A percentile compares a stretch with the other conserved stretches of the same genome.
phyloP scores from a whole-genome alignment of 2,888 invertebrate species.

The Phasia obesa region DNA sequence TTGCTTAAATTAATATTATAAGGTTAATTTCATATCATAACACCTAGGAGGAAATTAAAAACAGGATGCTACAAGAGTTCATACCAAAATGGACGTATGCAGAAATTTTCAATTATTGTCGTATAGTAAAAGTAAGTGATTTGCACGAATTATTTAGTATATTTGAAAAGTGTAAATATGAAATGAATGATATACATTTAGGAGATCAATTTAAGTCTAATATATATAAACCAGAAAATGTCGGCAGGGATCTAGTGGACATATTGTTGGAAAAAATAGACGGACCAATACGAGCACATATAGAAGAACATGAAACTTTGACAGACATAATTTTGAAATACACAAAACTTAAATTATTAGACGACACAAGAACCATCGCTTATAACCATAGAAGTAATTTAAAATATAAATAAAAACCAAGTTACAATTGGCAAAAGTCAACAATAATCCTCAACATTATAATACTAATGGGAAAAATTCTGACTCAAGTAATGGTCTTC shows the following conservation, averaged over 20 bases:
- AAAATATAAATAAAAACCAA: conserved; percentile 6
- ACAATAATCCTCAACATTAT: not conserved
- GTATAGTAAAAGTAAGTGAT: conserved; percentile 6
- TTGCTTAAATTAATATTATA: too few species aligned
- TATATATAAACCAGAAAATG: conserved; percentile 5
- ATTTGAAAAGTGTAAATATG: too few species aligned
- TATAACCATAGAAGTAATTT: conserved; percentile 8
- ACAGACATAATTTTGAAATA: conserved; percentile 6
- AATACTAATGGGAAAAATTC: conserved; percentile 1
- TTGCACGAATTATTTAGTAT: conserved; percentile 1
- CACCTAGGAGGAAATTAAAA: conserved; percentile 25
- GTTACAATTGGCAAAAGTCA: not conserved
- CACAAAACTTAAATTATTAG: conserved; percentile 20
- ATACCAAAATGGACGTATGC: conserved; percentile 32
- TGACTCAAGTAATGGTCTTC: not conserved
- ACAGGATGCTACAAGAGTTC: conserved; percentile 17
- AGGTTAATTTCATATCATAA: too few species aligned
- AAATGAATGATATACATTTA: conserved; percentile 22
- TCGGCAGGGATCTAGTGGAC: not conserved
- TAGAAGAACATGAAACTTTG: conserved; percentile 10
- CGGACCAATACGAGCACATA: conserved; percentile 16
- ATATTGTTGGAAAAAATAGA: conserved; percentile 12
- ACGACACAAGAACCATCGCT: conserved; percentile 8
- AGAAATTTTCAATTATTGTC: conserved; percentile 34
- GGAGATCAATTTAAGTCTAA: not conserved